Base-by-base conservation (phyloP, 2,797 vertebrate species). In the Cirrhinus molitorella region DNA sequence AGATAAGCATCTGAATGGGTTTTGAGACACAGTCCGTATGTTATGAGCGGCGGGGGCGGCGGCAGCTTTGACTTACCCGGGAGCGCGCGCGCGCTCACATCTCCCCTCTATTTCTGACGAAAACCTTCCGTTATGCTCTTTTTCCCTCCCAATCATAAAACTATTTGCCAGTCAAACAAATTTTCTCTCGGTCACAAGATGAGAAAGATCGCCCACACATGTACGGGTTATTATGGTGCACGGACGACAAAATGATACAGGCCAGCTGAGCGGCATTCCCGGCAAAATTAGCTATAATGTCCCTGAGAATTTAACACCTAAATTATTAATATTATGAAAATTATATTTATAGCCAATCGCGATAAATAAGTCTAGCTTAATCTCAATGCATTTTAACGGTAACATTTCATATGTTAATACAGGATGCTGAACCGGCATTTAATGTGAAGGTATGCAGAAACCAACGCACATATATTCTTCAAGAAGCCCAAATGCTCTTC, bases 161-260 rank as follows among this genome's bases (percentile, higher is more conserved):
- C 76, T 84, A 86, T 86, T 77, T 86, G 76, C 59, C 43, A 63
- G 81, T 57, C 51, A 85, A 63, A 85, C 84, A 84, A 28, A 87
- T 86, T 66, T 86, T 73, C 65, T 72, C 47, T 49, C 28, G 49
- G 79, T 80, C 65, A 65, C 83, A 80, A 45, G 23, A 45, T 68
- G 71, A 65, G 67, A 65, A 40, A 43, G 28, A 11, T 78, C 71
- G 79, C 82, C 84, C 43, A 87, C 83, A 86, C 73, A 74, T 57
- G 47, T 47, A 37, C 23, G 67, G 51, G 31, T 68, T 59, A 68
- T 67, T 43, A 80, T 16, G 23, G 68, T 65, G 77, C 77, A 67
- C 19, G 19, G 25, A 67, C 5, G 23, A 76, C 72, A 51, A 57
- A 76, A 59, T 49, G 4, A 61, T 70, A 8, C 25, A 4, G 25